These are phyloP conservation scores for Eurytoma adleriae DNA, from an alignment of 2,888 invertebrate genomes.

Conservation along the genomic window DNA sequence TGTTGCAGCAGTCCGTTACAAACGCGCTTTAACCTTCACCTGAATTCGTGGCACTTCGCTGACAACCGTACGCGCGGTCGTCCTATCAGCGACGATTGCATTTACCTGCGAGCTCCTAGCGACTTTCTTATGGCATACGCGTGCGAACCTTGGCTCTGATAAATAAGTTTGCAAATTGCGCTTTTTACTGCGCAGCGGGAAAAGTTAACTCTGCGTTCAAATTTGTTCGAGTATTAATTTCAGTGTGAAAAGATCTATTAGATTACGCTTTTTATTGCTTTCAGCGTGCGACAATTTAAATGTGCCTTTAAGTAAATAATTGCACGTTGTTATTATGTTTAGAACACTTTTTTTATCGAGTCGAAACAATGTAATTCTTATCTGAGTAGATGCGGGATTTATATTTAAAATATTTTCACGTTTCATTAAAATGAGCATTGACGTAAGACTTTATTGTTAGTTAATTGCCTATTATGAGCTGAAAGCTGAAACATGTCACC, in stretches of 20 bases:
- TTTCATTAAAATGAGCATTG: slow-evolving; percentile 35
- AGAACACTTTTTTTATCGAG: background rate
- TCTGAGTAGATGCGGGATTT: background rate
- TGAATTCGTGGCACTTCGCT: slow-evolving; percentile 58
- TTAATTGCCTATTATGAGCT: slow-evolving; percentile 36
- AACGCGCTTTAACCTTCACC: slow-evolving; percentile 65
- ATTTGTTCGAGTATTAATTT: too few species aligned
- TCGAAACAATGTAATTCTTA: background rate
- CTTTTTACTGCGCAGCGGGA: background rate
- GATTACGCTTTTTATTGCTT: too few species aligned
- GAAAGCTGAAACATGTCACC: slow-evolving; percentile 37
- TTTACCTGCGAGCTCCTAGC: slow-evolving; percentile 10
- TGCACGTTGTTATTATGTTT: too few species aligned
- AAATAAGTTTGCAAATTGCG: slow-evolving; percentile 11
- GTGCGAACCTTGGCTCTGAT: background rate
- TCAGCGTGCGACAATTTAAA: too few species aligned
- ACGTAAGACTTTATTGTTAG: slow-evolving; percentile 34
- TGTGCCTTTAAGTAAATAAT: too few species aligned
- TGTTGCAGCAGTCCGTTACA: slow-evolving; percentile 60
- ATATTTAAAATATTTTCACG: slow-evolving; percentile 9
- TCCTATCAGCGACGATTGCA: slow-evolving; percentile 7
- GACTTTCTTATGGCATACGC: slow-evolving; percentile 16
- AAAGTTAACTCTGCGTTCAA: too few species aligned
- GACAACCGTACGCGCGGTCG: slow-evolving; percentile 13
- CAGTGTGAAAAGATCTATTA: too few species aligned